These are phyloP conservation scores for Nothoprocta perdicaria DNA, from an alignment of 2,113 vertebrate genomes.

Conservation along the genomic window DNA sequence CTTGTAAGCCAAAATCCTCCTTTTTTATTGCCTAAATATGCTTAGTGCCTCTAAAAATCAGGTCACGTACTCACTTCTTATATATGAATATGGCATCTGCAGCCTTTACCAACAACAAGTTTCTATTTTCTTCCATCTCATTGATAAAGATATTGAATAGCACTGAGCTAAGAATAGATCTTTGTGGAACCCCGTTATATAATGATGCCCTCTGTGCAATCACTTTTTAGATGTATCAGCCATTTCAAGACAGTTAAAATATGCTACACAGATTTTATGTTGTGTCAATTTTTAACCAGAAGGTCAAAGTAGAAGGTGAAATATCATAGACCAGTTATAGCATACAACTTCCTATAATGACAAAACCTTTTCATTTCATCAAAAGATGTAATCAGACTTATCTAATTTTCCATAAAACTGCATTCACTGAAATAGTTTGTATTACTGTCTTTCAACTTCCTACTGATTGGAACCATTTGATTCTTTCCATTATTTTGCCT, in stretches of 20 bases:
- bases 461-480: conserved; percentile 20
- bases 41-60: conserved; percentile 59
- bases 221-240: conserved; percentile 65
- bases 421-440: conserved; percentile 31
- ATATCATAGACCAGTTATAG: conserved; percentile 1
- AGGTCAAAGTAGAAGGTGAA: conserved; percentile 57
- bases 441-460: conserved; percentile 13
- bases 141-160: conserved; percentile 74
- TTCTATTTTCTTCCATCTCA: conserved; percentile 74
- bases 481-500: background rate
- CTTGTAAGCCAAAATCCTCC: conserved; percentile 56
- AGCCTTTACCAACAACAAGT: conserved; percentile 72
- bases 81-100: conserved; percentile 72
- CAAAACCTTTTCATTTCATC: conserved; percentile 38
- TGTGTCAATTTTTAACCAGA: conserved; percentile 53
- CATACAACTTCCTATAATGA: conserved; percentile 10
- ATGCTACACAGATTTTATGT: conserved; percentile 36
- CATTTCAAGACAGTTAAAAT: conserved; percentile 29
- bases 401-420: conserved; percentile 44
- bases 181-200: conserved; percentile 68
- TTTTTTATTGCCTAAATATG: conserved; percentile 59
- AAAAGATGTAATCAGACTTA: conserved; percentile 37
- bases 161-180: conserved; percentile 64
- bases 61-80: conserved; percentile 71
- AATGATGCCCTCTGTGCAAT: conserved; percentile 68